A percentile compares a stretch with the other conserved stretches of the same genome.
Evolutionary conservation across 92 coral and sea anemone genomes (phyloP).

Genomic region (Meandrina meandrites): DNA sequence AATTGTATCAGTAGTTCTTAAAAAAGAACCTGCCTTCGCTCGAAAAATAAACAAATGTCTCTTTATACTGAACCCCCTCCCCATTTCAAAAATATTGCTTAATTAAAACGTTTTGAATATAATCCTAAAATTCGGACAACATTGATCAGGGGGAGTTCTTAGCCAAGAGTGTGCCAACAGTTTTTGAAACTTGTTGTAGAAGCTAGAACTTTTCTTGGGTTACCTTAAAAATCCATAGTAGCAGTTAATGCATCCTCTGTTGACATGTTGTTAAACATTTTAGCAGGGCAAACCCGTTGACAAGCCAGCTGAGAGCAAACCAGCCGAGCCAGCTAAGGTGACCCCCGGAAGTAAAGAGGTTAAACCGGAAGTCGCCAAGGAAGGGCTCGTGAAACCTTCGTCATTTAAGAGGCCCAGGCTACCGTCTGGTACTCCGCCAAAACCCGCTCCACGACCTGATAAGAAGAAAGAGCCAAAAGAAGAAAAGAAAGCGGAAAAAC

Average conservation of each 20-base stretch:
- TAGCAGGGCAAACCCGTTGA: constrained; percentile 10
- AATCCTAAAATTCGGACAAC: no score
- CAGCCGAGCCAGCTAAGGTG: background rate
- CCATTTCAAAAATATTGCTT: no score
- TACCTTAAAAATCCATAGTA: background rate
- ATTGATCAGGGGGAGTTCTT: no score
- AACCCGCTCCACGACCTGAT: constrained; percentile 62
- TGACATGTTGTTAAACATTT: background rate
- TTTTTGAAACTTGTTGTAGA: no score
- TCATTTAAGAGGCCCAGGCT: constrained; percentile 56
- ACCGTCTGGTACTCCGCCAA: constrained; percentile 58
- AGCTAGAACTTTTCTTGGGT: no score
- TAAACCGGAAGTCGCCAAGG: constrained; percentile 45
- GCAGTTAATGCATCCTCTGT: background rate
- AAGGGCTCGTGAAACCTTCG: constrained; percentile 70
- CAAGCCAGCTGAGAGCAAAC: constrained; percentile 25
- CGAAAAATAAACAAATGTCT: no score
- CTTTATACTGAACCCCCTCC: no score
- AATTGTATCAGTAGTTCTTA: no score
- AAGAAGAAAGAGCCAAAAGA: constrained; percentile 40
- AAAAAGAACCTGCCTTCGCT: no score
- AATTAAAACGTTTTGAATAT: no score
- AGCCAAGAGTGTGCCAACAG: no score
- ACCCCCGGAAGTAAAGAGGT: constrained; percentile 45
- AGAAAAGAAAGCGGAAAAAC: constrained; percentile 10